Base-by-base conservation (phyloP, 2,113 vertebrate genomes). In the Arothron firmamentum region DNA sequence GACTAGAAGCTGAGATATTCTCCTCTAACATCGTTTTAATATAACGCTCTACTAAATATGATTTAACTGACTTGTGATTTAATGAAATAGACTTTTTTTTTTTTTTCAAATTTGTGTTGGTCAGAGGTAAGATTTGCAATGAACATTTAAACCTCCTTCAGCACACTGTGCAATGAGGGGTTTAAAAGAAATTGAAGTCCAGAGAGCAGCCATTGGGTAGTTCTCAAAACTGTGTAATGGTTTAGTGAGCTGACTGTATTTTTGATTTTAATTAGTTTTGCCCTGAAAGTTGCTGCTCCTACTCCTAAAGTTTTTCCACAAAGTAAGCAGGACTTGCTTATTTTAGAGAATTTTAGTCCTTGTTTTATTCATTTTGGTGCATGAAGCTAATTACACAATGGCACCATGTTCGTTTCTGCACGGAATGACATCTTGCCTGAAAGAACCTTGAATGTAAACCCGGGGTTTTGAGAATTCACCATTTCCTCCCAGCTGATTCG, bases 231-330 rank as follows among this genome's bases (percentile, higher is more conserved):
- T 53, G 20, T 66, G 51, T 64, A 72, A 70, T 9, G 17, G 53
- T 62, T 57, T 67, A 65, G 53, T 51, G 60, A 78, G 71, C 19
- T 12, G 55, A 47, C 34, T 70, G 31, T 72, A 68, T 70, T 45
- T 55, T 73, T 80, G 62, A 72, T 70, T 69, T 81, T 79, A 50
- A 77, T 71, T 67, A 63, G 68, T 47, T 28, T 57, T 49, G 52
- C 62, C 70, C 67, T 75, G 48, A 65, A 67, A 56, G 41, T 56
- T 62, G 47, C 56, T 61, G 45, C 63, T 59, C 56, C 10, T 38
- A 43, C 53, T 71, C 67, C 3, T 68, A 42, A 71, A 63, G 68
- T 28, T 64, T 41, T 50, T 21, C 19, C 19, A 50, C 11, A 49
- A 49, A 49, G 18, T 18, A 19, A 49, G 18, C 18, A 49, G 17